Conservation (phyloP, 2,113 vertebrate species). For the Anguilla japonica region DNA sequence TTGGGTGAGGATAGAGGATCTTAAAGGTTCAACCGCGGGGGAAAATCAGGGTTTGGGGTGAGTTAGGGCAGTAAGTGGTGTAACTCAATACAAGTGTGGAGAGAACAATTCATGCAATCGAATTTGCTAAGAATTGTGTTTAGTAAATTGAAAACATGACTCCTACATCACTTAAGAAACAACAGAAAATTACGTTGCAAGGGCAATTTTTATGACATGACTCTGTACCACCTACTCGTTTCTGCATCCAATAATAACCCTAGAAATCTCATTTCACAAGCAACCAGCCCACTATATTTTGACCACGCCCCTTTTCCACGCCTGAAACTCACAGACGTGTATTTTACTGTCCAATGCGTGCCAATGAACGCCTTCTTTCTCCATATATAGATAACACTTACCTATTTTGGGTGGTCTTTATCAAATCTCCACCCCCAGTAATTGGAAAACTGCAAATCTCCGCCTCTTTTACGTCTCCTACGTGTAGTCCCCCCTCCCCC, state of each 20-base stretch:
- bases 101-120: no score
- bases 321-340: not conserved
- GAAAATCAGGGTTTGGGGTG: no score
- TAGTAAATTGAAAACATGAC: no score
- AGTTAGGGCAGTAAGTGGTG: no score
- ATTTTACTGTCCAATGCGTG: slow-evolving; percentile 7
- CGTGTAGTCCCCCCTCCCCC: slow-evolving; percentile 20
- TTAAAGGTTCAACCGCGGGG: no score
- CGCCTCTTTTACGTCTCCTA: slow-evolving; percentile 22
- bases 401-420: slow-evolving; percentile 11
- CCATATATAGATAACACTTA: slow-evolving; percentile 10
- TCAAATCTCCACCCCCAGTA: not conserved
- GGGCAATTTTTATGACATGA: no score
- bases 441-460: slow-evolving; percentile 9
- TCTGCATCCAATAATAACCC: not conserved
- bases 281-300: not conserved
- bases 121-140: no score
- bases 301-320: slow-evolving; percentile 1
- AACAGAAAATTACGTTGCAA: no score
- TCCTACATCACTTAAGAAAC: no score
- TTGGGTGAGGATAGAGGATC: no score
- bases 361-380: slow-evolving; percentile 7
- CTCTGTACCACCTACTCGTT: not conserved
- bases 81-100: no score
- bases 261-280: not conserved